phyloP scores from a whole-genome alignment of 2,113 vertebrate genomes.

The Thamnophis sirtalis region DNA sequence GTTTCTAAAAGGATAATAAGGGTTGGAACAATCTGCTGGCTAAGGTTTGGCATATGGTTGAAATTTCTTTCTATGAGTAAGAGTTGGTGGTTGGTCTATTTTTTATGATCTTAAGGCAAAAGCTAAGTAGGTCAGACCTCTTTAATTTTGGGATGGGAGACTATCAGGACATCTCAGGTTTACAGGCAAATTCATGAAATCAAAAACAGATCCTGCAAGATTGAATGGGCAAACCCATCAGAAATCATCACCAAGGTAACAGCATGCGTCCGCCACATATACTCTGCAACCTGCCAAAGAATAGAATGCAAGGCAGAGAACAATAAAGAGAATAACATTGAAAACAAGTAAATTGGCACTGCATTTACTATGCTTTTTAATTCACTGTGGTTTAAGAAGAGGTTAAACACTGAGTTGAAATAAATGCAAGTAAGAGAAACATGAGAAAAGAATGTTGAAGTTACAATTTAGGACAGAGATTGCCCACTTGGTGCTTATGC shows the following conservation, averaged over 20 bases:
- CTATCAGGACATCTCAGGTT: background rate
- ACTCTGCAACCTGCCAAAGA: background rate
- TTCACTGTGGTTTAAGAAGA: background rate
- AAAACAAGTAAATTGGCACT: background rate
- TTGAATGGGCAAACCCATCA: background rate
- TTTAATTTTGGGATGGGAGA: background rate
- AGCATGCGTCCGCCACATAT: background rate
- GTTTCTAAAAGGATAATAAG: background rate
- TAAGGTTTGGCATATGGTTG: background rate
- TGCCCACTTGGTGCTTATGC: background rate
- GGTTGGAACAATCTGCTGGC: background rate
- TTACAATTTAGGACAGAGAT: background rate
- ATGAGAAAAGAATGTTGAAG: background rate
- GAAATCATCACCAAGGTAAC: background rate
- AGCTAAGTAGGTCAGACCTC: background rate
- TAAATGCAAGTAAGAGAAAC: background rate
- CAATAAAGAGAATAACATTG: background rate
- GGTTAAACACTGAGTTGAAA: background rate
- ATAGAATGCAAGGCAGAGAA: background rate
- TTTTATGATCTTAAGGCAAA: background rate
- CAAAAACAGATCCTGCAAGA: background rate
- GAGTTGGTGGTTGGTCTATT: background rate
- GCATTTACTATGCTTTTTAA: background rate
- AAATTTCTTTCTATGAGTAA: background rate
- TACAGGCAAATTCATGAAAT: background rate